Evolutionary conservation across 37 sponge, comb jelly and placozoan species (phyloP).

Genomic region (Agelas oroides): DNA sequence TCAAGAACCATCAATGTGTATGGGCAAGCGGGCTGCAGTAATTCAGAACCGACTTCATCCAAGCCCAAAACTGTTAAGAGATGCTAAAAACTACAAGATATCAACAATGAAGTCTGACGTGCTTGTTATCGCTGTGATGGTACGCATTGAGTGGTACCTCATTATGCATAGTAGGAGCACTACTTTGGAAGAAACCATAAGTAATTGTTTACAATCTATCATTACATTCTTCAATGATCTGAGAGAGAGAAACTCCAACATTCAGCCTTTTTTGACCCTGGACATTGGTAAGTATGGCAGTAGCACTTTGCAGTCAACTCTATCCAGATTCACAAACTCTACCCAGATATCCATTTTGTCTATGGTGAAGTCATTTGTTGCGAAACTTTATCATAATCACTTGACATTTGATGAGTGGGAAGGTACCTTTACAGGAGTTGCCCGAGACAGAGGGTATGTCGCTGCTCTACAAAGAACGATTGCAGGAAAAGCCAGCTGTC

Average conservation of each 20-base stretch:
- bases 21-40: not conserved
- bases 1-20: not conserved
- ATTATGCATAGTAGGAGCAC: constrained; percentile 4
- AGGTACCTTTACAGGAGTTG: not conserved
- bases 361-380: not conserved
- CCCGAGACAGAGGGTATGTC: constrained; percentile 31
- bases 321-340: not conserved
- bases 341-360: not conserved
- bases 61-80: not conserved
- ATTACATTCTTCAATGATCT: too few species aligned
- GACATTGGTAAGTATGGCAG: constrained; percentile 57
- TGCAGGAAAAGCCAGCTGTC: constrained; percentile 4
- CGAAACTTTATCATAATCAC: not conserved
- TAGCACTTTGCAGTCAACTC: constrained; percentile 24
- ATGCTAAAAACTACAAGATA: not conserved
- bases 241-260: not conserved
- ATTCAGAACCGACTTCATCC: not conserved
- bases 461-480: constrained; percentile 43
- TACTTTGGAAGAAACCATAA: too few species aligned
- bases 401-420: constrained; percentile 36
- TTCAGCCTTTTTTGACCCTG: constrained; percentile 26
- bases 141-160: constrained; percentile 52
- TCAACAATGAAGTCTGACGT: not conserved
- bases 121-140: constrained; percentile 17
- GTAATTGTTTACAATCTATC: too few species aligned